These are phyloP conservation scores for Drosophila macrospina DNA, from an alignment of 2,888 invertebrate species.

Conservation along the genomic window DNA sequence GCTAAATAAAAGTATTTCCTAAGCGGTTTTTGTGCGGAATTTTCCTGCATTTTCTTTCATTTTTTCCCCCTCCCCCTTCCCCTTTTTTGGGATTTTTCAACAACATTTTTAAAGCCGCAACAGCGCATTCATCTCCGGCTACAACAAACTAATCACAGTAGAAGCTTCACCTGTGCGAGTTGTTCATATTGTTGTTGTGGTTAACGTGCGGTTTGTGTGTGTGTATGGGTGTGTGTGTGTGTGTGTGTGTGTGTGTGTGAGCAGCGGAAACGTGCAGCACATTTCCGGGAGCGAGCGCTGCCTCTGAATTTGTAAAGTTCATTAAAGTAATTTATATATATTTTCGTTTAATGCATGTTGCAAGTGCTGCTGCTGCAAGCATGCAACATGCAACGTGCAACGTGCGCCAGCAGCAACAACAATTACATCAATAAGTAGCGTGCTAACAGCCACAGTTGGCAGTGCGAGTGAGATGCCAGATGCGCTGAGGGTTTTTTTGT, in stretches of 20 bases:
- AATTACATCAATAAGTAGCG: conserved; percentile 78
- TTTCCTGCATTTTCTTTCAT: conserved; percentile 10
- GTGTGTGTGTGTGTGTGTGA: conserved; percentile 19
- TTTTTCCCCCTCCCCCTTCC: not conserved
- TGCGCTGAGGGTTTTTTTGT: conserved; percentile 41
- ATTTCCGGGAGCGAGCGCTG: conserved; percentile 68
- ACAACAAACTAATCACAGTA: conserved; percentile 72
- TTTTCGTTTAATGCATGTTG: conserved; percentile 73
- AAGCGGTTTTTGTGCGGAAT: conserved; percentile 35
- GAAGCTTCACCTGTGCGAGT: conserved; percentile 34
- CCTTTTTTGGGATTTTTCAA: conserved; percentile 26
- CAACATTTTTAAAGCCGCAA: conserved; percentile 65
- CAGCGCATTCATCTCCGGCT: conserved; percentile 66
- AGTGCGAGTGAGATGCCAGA: not conserved
- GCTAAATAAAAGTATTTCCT: conserved; percentile 36
- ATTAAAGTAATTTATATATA: conserved; percentile 78
- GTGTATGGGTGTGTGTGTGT: conserved; percentile 9
- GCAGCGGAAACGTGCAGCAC: conserved; percentile 75
- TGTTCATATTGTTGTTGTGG: conserved; percentile 51
- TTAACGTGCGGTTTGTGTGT: conserved; percentile 55
- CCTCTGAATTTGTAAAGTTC: conserved; percentile 80
- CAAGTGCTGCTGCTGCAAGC: conserved; percentile 61
- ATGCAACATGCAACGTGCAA: conserved; percentile 47
- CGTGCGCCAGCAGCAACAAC: conserved; percentile 58
- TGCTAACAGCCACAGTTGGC: conserved; percentile 45